phyloP scores from a whole-genome alignment of 2,797 vertebrate species.

The Crenichthys baileyi region DNA sequence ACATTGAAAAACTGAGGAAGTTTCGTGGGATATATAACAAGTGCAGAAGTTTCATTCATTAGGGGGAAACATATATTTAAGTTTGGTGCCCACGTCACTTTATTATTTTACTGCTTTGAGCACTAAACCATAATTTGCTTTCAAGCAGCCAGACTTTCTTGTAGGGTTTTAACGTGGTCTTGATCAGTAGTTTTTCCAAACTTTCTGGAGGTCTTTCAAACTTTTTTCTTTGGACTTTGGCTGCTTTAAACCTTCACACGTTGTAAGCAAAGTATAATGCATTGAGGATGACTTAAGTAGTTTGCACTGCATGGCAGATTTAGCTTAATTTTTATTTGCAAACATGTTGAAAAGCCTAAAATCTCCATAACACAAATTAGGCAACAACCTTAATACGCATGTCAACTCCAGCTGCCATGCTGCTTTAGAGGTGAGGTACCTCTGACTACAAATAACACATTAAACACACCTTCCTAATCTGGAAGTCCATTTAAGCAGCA shows the following conservation, averaged over 20 bases:
- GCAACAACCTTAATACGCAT: too few relatives aligned
- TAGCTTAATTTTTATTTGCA: too few relatives aligned
- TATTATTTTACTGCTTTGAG: background rate
- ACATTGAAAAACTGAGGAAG: background rate
- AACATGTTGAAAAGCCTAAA: too few relatives aligned
- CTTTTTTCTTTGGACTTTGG: background rate
- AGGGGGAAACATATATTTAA: background rate
- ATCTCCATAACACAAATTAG: too few relatives aligned
- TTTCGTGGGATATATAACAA: background rate
- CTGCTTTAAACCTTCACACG: background rate
- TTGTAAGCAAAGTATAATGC: too few relatives aligned
- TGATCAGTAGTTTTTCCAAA: background rate
- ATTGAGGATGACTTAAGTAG: too few relatives aligned
- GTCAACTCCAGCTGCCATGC: background rate
- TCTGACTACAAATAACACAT: background rate
- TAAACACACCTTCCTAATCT: background rate
- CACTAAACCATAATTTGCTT: background rate
- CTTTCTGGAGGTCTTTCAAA: background rate
- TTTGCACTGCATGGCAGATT: too few relatives aligned
- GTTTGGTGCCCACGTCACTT: background rate
- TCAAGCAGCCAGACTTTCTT: background rate
- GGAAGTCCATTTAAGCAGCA: background rate
- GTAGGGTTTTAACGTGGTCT: background rate
- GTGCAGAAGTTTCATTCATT: background rate
- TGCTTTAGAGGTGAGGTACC: background rate